phyloP scores from a whole-genome alignment of 2,888 invertebrate genomes.

The Alsophila aescularia region DNA sequence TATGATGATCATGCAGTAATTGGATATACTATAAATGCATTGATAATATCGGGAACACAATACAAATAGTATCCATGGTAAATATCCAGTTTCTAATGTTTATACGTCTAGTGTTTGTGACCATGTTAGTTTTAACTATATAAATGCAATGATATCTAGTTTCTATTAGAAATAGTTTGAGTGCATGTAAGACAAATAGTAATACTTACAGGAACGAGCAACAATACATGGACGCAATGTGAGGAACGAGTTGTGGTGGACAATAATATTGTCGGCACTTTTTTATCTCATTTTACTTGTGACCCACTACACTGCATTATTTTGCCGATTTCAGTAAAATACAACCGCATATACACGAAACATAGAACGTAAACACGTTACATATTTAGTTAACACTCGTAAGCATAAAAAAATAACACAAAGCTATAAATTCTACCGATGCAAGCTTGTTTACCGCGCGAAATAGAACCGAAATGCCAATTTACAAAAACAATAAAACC shows the following conservation, averaged over 20 bases:
- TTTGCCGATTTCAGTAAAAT: conserved; percentile 51
- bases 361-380: conserved; percentile 60
- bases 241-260: conserved; percentile 49
- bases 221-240: conserved; percentile 82
- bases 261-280: conserved; percentile 48
- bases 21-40: too few species aligned
- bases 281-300: conserved; percentile 56
- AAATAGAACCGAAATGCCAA: conserved; percentile 31
- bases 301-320: conserved; percentile 30
- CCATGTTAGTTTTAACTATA: too few species aligned
- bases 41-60: too few species aligned
- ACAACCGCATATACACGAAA: conserved; percentile 45
- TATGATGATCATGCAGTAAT: too few species aligned
- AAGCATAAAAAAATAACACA: conserved; percentile 36
- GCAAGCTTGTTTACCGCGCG: conserved; percentile 36
- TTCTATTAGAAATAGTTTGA: too few species aligned
- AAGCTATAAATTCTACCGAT: conserved; percentile 37
- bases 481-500: conserved; percentile 49
- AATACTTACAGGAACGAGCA: conserved; percentile 82
- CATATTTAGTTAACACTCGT: conserved; percentile 49
- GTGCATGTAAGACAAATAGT: too few species aligned
- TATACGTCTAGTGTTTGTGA: too few species aligned
- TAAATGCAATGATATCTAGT: too few species aligned
- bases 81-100: too few species aligned
- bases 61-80: too few species aligned